Base-by-base conservation (phyloP, 2,888 invertebrate species). In the Flabesymbios commensalis region DNA sequence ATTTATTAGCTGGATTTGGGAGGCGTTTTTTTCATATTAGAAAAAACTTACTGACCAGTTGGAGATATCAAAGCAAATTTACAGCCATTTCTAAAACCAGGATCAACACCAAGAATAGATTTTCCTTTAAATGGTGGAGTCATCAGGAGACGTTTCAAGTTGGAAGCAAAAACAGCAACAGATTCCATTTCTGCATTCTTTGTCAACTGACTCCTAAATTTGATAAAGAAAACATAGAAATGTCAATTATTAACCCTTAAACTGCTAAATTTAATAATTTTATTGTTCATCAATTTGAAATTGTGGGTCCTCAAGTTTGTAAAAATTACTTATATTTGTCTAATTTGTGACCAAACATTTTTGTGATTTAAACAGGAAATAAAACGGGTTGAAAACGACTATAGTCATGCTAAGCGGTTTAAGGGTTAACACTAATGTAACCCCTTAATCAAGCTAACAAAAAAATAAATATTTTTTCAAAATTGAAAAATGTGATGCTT, bases 41-140 rank as follows among this genome's bases (percentile, higher is more conserved):
- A 14, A 36, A 36, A 36, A 36, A 36, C 39, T 36, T 36, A 33
- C 43, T 41, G 29, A 80, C 80, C 79, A 56, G 74, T 74, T 29
- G 69, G 51, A 7, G 78, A 75, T 4, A 94, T 89, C 3, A 93
- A 45, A 14, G 93, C 94, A 42, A 91, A 84, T 86, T 96, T 96
- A 78, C 94, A 95, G 1, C 95, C 95, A 77, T 93, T 90, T 64
- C 84, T 85, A 78, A 90, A 94, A 0, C 96, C 95, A 0, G 96
- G 96, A 85, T 96, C 96, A 54, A 96, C 86, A 0, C 93, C 94
- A 31, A 92, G 84, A 61, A 96, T 90, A 5, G 87, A 85, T 78
- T 89, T 88, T 36, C 92, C 92, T 56, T 76, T 74, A 7, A 93
- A 85, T 0, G 95, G 94, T 22, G 91, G 88, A 47, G 88, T 88